phyloP scores from a whole-genome alignment of 2,113 vertebrate species.

The Grallaria varia region DNA sequence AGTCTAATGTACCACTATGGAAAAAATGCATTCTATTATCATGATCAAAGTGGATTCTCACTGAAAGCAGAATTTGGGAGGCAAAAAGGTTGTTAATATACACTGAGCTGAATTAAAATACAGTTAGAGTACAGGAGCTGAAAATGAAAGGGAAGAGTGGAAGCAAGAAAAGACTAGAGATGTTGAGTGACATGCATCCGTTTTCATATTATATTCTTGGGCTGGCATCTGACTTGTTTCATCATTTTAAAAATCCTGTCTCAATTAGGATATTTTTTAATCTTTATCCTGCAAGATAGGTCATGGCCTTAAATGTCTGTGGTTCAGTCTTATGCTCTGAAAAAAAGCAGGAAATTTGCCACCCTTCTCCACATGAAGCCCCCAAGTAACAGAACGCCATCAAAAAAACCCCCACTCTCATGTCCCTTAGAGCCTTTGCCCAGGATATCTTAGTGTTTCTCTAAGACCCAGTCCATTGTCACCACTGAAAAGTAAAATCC shows the following conservation, averaged over 20 bases:
- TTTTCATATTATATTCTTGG: not conserved
- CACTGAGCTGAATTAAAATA: not conserved
- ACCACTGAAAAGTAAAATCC: not conserved
- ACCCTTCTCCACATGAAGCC: not conserved
- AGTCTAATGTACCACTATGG: not conserved
- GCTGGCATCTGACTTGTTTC: not conserved
- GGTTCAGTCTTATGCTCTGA: not conserved
- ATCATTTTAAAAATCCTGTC: not conserved
- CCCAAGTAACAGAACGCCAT: not conserved
- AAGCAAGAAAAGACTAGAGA: not conserved
- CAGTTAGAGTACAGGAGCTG: not conserved
- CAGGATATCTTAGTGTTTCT: not conserved
- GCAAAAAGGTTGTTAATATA: not conserved
- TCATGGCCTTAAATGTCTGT: not conserved
- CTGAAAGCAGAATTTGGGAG: not conserved
- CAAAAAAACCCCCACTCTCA: not conserved
- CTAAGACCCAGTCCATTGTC: not conserved
- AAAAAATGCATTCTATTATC: not conserved
- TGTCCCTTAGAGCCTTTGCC: not conserved
- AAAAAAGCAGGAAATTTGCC: not conserved
- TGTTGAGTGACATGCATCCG: not conserved
- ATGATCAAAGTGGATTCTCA: not conserved
- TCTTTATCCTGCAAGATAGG: not conserved
- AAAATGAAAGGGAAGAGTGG: not conserved
- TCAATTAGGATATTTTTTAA: not conserved